Conservation (phyloP, 2,797 vertebrate species). For the Rhyacichthys aspro region DNA sequence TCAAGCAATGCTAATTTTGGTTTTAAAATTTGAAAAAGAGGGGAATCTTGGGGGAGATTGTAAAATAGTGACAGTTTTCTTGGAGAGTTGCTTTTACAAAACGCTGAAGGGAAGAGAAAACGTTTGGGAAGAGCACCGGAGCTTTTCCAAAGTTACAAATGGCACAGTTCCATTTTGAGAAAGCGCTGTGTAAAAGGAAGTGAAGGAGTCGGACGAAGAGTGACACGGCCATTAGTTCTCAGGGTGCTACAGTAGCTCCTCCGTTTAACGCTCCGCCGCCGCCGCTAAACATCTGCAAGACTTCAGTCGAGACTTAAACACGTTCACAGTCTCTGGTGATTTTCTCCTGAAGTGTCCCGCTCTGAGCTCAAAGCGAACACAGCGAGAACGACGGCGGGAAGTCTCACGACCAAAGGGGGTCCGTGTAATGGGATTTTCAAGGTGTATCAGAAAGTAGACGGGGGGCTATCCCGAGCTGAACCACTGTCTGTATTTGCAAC, state of each 20-base stretch:
- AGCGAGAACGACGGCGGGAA: neutral
- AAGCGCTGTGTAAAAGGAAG: no score
- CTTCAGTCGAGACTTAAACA: constrained; percentile 24
- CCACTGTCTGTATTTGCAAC: no score
- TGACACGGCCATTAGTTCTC: constrained; percentile 28
- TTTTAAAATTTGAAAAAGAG: no score
- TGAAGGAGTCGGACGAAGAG: constrained; percentile 16
- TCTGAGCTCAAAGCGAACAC: constrained; percentile 6
- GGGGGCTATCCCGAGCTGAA: no score
- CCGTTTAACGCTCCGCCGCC: constrained; percentile 50
- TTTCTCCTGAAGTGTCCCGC: constrained; percentile 30
- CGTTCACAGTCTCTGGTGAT: constrained; percentile 50
- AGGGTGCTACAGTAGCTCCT: constrained; percentile 35
- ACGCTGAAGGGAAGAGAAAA: constrained; percentile 40
- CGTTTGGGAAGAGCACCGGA: constrained; percentile 45
- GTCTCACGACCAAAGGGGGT: neutral
- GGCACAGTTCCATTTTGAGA: constrained; percentile 31
- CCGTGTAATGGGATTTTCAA: neutral
- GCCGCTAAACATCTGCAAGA: constrained; percentile 45
- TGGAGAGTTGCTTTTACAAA: constrained; percentile 9
- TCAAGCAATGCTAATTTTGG: no score
- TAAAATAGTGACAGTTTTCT: no score
- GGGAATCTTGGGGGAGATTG: no score
- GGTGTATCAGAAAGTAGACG: no score
- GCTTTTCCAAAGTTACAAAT: constrained; percentile 40